A percentile compares a stretch with the other conserved stretches of the same genome.
Conservation (phyloP, 2,888 invertebrate genomes). For the Drosophila paracracens region DNA sequence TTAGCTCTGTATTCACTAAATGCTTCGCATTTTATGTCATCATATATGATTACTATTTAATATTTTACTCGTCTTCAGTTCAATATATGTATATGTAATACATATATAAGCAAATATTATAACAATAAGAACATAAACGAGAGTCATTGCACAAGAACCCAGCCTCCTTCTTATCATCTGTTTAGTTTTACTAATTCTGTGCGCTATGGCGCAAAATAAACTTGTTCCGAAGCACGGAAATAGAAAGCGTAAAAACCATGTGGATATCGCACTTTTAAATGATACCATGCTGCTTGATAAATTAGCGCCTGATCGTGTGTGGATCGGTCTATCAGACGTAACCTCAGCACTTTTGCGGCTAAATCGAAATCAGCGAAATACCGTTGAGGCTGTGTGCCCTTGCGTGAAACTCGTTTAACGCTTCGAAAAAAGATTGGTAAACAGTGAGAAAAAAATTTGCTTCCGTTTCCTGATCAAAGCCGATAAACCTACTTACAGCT, state of each 20-base stretch:
- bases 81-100: background rate
- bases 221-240: conserved; percentile 68
- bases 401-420: conserved; percentile 65
- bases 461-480: conserved; percentile 75
- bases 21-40: background rate
- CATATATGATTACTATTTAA: background rate
- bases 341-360: conserved; percentile 52
- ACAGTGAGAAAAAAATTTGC: conserved; percentile 41
- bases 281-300: conserved; percentile 51
- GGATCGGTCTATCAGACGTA: conserved; percentile 23
- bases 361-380: conserved; percentile 59
- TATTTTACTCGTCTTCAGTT: background rate
- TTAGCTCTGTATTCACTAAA: background rate
- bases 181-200: background rate
- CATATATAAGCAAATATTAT: background rate
- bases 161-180: background rate
- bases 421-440: conserved; percentile 63
- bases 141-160: conserved; percentile 17
- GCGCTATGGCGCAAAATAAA: conserved; percentile 66
- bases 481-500: conserved; percentile 59
- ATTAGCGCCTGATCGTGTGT: conserved; percentile 35
- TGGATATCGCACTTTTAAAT: conserved; percentile 22
- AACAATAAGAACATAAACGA: background rate
- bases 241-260: conserved; percentile 32
- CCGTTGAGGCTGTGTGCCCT: conserved; percentile 69